phyloP scores from a whole-genome alignment of 2,888 invertebrate genomes.

The Aleiodes leptofemur region DNA sequence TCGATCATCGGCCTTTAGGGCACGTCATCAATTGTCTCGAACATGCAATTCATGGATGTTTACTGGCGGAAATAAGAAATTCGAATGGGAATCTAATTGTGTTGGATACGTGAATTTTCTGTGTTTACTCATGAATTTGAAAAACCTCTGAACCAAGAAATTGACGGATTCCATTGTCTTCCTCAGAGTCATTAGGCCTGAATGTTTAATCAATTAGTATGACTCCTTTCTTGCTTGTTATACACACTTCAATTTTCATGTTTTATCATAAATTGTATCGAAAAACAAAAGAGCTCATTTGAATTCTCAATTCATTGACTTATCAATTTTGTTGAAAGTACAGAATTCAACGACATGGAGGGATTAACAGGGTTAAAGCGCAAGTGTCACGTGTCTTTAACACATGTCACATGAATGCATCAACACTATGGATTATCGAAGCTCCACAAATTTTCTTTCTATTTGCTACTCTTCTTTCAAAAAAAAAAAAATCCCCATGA shows the following conservation, averaged over 20 bases:
- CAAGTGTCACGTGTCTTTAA: slow-evolving; percentile 15
- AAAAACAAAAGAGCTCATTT: not conserved
- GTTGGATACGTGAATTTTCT: too few species aligned
- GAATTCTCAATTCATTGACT: not conserved
- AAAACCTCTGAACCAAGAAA: slow-evolving; percentile 27
- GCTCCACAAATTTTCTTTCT: not conserved
- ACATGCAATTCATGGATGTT: slow-evolving; percentile 49
- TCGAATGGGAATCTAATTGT: not conserved
- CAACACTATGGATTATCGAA: slow-evolving; percentile 28
- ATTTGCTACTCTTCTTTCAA: not conserved
- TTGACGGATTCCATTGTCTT: slow-evolving; percentile 23
- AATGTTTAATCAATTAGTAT: slow-evolving; percentile 29
- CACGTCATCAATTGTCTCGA: slow-evolving; percentile 46
- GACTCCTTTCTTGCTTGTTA: not conserved
- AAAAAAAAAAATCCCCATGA: not conserved
- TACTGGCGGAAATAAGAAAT: slow-evolving; percentile 2
- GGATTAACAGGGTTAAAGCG: slow-evolving; percentile 1
- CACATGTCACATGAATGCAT: slow-evolving; percentile 24
- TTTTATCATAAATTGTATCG: not conserved
- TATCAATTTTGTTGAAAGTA: not conserved
- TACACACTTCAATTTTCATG: not conserved
- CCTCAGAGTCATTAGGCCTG: slow-evolving; percentile 24
- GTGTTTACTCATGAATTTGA: not conserved
- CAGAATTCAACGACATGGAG: slow-evolving; percentile 16
- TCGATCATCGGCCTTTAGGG: slow-evolving; percentile 27